A percentile compares a stretch with the other conserved stretches of the same genome.
Conservation (phyloP, 2,797 vertebrate species). For the Fundulus diaphanus region DNA sequence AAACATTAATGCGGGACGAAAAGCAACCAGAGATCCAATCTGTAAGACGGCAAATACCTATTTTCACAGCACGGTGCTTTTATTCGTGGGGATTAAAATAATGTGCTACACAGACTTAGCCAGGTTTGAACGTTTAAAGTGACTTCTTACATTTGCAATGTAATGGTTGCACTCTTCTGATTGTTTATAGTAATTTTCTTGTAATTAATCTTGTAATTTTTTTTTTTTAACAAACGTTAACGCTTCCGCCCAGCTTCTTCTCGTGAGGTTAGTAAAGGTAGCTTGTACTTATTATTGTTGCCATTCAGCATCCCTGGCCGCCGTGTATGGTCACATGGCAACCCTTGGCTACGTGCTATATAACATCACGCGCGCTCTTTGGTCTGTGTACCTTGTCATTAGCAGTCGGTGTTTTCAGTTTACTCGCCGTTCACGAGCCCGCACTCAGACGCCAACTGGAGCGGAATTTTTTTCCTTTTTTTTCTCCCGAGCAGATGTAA, state of each 20-base stretch:
- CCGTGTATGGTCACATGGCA: constrained; percentile 50
- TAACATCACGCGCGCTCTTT: constrained; percentile 19
- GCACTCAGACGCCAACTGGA: background rate
- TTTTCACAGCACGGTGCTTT: no score
- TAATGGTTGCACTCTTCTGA: no score
- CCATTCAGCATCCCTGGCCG: constrained; percentile 5
- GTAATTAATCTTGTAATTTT: no score
- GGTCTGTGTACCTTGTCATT: background rate
- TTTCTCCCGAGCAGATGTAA: no score
- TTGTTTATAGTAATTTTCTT: no score
- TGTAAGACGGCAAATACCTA: no score
- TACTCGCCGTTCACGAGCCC: background rate
- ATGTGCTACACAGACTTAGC: background rate
- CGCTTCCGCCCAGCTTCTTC: background rate
- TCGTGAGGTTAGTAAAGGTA: background rate
- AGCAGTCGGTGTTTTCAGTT: background rate
- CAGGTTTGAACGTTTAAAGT: background rate
- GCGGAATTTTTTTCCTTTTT: no score
- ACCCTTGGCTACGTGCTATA: constrained; percentile 36
- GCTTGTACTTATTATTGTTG: background rate
- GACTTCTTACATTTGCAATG: no score
- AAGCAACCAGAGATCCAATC: no score
- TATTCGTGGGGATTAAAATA: background rate
- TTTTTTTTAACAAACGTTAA: no score
- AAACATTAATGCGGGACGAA: no score